Evolutionary conservation across 2,888 invertebrate genomes (phyloP).

Genomic region (Cataglyphis rosenhaueri): DNA sequence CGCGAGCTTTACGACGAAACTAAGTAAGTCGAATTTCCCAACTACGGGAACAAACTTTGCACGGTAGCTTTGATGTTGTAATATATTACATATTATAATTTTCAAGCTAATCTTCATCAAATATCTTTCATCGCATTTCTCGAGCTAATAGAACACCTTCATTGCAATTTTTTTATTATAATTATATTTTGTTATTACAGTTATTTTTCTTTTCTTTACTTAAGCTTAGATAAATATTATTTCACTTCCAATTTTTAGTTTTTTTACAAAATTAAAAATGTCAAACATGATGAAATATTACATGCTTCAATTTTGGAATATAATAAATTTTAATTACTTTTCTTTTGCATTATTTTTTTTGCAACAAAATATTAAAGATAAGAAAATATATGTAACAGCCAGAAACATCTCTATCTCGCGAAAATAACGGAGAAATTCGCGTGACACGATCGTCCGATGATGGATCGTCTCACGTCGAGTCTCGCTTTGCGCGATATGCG

Average conservation of each 20-base stretch:
- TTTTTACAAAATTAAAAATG: neutral
- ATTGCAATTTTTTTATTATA: neutral
- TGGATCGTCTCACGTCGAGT: slow-evolving; percentile 7
- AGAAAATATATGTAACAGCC: neutral
- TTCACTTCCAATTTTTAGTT: neutral
- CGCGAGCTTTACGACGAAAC: slow-evolving; percentile 30
- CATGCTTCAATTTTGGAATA: neutral
- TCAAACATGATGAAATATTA: neutral
- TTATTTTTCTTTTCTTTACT: neutral
- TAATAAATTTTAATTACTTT: neutral
- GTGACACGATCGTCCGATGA: slow-evolving; percentile 28
- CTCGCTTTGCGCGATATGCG: slow-evolving; percentile 3
- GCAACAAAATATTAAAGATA: neutral
- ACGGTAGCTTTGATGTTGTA: slow-evolving; percentile 41
- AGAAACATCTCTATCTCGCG: neutral
- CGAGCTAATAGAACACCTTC: neutral
- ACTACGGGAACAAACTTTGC: slow-evolving; percentile 32
- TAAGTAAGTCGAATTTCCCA: slow-evolving; percentile 39
- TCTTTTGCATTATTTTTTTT: neutral
- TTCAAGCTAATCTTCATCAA: slow-evolving; percentile 23
- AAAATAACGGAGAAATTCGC: slow-evolving; percentile 23
- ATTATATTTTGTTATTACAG: neutral
- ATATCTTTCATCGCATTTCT: neutral
- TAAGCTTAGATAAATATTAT: neutral
- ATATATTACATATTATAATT: slow-evolving; percentile 26